These are phyloP conservation scores for Eospalax fontanierii DNA, from an alignment of 2,797 vertebrate species.

Conservation along the genomic window DNA sequence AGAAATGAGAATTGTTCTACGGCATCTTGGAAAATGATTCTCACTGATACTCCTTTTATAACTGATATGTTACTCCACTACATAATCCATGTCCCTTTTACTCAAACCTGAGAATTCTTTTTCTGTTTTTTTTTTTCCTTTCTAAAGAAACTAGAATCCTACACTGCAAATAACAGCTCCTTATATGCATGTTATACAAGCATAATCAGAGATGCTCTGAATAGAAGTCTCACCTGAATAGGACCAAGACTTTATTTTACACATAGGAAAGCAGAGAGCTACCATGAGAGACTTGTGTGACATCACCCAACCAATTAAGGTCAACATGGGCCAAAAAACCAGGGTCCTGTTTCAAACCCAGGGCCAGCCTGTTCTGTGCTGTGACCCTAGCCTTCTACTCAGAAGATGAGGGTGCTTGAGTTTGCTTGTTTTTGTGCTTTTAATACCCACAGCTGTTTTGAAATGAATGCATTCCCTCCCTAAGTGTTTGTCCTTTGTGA, in stretches of 20 bases:
- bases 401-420: not conserved
- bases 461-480: slow-evolving; percentile 37
- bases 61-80: not conserved
- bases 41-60: not conserved
- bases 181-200: not conserved
- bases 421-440: slow-evolving; percentile 76
- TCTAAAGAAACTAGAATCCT: not conserved
- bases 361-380: not conserved
- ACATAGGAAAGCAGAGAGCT: not conserved
- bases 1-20: not conserved
- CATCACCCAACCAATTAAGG: not conserved
- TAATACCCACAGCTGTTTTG: slow-evolving; percentile 57
- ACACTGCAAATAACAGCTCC: not conserved
- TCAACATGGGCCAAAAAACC: not conserved
- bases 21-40: not conserved
- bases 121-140: not conserved
- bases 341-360: not conserved
- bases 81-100: not conserved
- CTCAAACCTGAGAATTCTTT: not conserved
- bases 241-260: not conserved
- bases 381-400: not conserved
- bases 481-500: slow-evolving; percentile 55
- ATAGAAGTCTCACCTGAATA: not conserved
- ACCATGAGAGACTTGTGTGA: not conserved
- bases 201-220: not conserved